Percentiles rank a stretch among this genome's conserved stretches.
Conservation (phyloP, 1,140 invertebrate species). For the Zaprionus vittiger region DNA sequence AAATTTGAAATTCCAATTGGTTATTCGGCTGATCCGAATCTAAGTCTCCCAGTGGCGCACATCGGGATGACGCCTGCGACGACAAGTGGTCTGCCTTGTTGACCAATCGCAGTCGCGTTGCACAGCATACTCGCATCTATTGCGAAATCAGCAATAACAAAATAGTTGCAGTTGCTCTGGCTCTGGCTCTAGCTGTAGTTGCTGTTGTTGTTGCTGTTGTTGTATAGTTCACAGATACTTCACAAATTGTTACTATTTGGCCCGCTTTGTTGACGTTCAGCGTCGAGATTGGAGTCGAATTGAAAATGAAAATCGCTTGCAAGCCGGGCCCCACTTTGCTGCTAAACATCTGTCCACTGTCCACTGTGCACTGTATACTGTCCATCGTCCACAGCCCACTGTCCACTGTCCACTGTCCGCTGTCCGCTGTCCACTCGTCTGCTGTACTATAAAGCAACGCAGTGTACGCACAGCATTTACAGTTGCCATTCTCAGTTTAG, state of each 20-base stretch:
- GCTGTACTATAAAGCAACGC: conserved; percentile 69
- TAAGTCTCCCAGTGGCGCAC: neutral
- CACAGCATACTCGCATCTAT: conserved; percentile 22
- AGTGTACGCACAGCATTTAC: conserved; percentile 71
- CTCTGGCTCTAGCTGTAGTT: conserved; percentile 10
- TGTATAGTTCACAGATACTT: conserved; percentile 67
- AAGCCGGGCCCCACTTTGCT: conserved; percentile 20
- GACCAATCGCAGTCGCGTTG: conserved; percentile 33
- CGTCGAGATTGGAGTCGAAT: conserved; percentile 61
- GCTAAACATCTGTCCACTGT: conserved; percentile 61
- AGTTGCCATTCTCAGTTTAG: conserved; percentile 69
- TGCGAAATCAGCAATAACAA: conserved; percentile 67
- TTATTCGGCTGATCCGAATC: neutral
- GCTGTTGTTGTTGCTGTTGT: conserved; percentile 13
- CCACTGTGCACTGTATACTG: conserved; percentile 30
- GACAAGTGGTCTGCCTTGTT: conserved; percentile 79
- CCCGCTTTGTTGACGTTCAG: conserved; percentile 71
- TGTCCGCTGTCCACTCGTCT: conserved; percentile 20
- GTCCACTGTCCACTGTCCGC: conserved; percentile 31
- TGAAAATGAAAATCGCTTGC: conserved; percentile 59
- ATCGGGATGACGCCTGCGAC: conserved; percentile 53
- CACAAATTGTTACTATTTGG: conserved; percentile 79
- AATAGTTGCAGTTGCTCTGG: conserved; percentile 51
- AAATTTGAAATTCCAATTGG: neutral
- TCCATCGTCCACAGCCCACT: conserved; percentile 37